Base-by-base conservation (phyloP, 2,113 vertebrate species). In the Otis tarda region DNA sequence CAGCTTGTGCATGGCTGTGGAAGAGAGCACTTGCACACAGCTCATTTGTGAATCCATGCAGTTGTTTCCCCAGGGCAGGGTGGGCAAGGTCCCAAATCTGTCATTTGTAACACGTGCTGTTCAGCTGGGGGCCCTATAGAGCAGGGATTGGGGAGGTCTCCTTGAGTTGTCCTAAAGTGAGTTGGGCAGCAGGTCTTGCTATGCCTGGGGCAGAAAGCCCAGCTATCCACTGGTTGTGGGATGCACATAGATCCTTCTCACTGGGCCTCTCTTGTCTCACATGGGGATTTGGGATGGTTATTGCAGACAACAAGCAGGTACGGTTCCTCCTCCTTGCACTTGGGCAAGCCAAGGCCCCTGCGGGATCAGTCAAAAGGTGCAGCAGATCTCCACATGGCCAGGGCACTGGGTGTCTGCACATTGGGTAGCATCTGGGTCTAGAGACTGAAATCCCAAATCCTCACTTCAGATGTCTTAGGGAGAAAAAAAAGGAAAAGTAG, bases 331-430 rank as follows among this genome's bases (percentile, higher is more conserved):
- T 43, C 41, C 41, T 43, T 43, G 64, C 37, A 19, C 52, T 37
- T 0, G 0, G n/a, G 37, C 59, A 43, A 50, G 33, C 31, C 2
- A 1, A 47, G 53, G 43, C 30, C 83, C 30, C 24, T 6, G 3
- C 7, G 24, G 31, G 4, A 10, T 57, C 43, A 31, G 24, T 56
- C 43, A 49, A 41, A 90, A 78, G 23, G 10, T 37, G 8, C 11
- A 81, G 21, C 23, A 89, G 15, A 12, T 71, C 16, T 77, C 16
- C 47, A 60, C 12, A 28, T 23, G 27, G 14, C 31, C 37, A 61
- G 45, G 7, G 20, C 5, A 11, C 10, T 41, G 56, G 2, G 6
- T 69, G 11, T 39, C 41, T 81, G 41, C n/a, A 15, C 25, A 21
- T 19, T 31, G 16, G 12, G 12, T 25, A 47, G 41, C 19, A 47